phyloP scores from a whole-genome alignment of 2,797 vertebrate genomes.

The Eidolon dupreanum region DNA sequence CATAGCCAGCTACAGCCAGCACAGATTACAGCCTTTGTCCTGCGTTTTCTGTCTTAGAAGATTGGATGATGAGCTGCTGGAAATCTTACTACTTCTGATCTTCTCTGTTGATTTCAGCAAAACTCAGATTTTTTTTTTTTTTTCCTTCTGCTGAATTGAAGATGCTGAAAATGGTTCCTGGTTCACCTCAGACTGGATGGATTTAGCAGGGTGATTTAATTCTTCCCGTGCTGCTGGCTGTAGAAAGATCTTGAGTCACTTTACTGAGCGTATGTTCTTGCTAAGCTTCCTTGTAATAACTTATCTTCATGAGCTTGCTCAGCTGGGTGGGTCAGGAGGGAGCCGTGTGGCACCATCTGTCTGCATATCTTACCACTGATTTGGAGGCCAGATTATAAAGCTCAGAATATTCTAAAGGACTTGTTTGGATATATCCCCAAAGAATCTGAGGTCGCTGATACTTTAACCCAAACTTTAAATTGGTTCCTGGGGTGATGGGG shows the following conservation, averaged over 20 bases:
- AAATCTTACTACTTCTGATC: conserved; percentile 34
- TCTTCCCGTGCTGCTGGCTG: conserved; percentile 75
- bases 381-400: conserved; percentile 61
- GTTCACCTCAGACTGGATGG: conserved; percentile 65
- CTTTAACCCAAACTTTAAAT: background rate
- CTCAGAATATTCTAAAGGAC: conserved; percentile 49
- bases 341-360: conserved; percentile 75
- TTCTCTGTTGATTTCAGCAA: conserved; percentile 59
- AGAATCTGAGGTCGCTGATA: background rate
- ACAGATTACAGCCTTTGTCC: background rate
- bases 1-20: background rate
- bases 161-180: conserved; percentile 57
- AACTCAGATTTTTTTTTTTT: conserved; percentile 24
- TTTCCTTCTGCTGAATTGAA: conserved; percentile 59
- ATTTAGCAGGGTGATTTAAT: conserved; percentile 78
- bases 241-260: conserved; percentile 77
- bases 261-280: conserved; percentile 72
- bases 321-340: conserved; percentile 78
- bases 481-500: background rate
- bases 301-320: conserved; percentile 79
- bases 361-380: conserved; percentile 60
- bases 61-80: background rate
- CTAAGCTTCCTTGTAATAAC: conserved; percentile 81
- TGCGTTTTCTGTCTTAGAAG: conserved; percentile 10
- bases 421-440: conserved; percentile 18